Conservation (phyloP, 2,888 invertebrate genomes). For the Metopia argyrocephala region DNA sequence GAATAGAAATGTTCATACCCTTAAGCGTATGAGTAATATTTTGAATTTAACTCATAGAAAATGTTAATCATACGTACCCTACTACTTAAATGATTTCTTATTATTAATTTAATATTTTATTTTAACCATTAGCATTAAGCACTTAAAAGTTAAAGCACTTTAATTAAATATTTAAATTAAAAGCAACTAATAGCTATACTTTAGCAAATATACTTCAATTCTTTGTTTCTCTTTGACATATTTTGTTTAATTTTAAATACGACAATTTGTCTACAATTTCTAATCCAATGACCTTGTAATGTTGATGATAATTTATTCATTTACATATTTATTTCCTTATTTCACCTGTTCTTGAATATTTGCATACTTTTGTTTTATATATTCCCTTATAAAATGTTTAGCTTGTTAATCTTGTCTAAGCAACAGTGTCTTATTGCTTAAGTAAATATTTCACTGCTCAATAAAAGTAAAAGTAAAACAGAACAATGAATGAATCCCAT, state of each 20-base stretch:
- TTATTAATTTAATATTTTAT: not conserved
- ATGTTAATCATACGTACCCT: not conserved
- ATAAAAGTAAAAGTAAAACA: not conserved
- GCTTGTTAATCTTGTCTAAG: not conserved
- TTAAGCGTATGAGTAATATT: not conserved
- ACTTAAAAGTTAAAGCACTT: no score
- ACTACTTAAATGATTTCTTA: no score
- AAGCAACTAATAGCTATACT: no score
- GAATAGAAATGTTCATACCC: not conserved
- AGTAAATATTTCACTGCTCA: not conserved
- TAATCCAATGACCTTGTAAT: not conserved
- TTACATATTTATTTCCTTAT: not conserved
- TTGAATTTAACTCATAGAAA: not conserved
- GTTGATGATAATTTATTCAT: not conserved
- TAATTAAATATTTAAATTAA: not conserved
- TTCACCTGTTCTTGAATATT: not conserved
- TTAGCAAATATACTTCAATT: no score
- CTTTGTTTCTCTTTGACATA: not conserved
- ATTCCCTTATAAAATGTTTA: not conserved
- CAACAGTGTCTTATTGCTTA: not conserved
- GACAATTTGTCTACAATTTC: not conserved
- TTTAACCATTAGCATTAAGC: no score
- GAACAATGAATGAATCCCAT: constrained; percentile 20
- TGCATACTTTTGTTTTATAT: not conserved
- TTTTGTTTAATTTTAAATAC: no score